Evolutionary conservation across 2,797 vertebrate genomes (phyloP).

Genomic region (Scleropages formosus): DNA sequence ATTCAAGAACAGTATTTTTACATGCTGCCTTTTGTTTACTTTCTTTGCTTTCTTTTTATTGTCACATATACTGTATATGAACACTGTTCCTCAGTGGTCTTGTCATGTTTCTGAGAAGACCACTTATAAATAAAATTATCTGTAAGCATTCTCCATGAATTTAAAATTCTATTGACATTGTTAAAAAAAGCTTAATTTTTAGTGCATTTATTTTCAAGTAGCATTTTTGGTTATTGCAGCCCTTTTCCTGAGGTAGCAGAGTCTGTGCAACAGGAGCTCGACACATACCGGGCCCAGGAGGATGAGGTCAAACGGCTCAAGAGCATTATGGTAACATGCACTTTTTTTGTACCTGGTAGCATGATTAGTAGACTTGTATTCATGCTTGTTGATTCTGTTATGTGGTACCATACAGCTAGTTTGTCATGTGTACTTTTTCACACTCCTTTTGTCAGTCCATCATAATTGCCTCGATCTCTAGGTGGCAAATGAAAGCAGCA

Average conservation of each 20-base stretch:
- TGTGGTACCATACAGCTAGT: background rate
- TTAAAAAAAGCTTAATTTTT: background rate
- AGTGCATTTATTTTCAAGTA: background rate
- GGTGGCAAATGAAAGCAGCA: no score
- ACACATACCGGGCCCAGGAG: constrained; percentile 92
- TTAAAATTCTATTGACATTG: background rate
- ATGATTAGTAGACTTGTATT: background rate
- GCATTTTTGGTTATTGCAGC: constrained; percentile 59
- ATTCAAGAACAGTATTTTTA: no score
- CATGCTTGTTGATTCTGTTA: background rate
- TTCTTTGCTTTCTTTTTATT: background rate
- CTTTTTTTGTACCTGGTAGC: no score
- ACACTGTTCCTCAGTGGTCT: no score
- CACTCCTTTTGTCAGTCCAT: background rate
- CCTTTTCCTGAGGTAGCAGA: constrained; percentile 97
- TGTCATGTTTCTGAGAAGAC: no score
- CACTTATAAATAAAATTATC: constrained; percentile 1
- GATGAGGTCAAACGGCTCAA: constrained; percentile 96
- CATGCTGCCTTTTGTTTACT: no score
- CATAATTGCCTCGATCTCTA: background rate
- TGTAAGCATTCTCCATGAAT: background rate
- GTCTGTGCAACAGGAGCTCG: constrained; percentile 92
- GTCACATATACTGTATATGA: background rate
- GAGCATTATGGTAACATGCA: constrained; percentile 86
- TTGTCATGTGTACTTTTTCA: background rate